A percentile compares a stretch with the other conserved stretches of the same genome.
phyloP scores from a whole-genome alignment of 2,888 invertebrate species.

The Heliconius erato region DNA sequence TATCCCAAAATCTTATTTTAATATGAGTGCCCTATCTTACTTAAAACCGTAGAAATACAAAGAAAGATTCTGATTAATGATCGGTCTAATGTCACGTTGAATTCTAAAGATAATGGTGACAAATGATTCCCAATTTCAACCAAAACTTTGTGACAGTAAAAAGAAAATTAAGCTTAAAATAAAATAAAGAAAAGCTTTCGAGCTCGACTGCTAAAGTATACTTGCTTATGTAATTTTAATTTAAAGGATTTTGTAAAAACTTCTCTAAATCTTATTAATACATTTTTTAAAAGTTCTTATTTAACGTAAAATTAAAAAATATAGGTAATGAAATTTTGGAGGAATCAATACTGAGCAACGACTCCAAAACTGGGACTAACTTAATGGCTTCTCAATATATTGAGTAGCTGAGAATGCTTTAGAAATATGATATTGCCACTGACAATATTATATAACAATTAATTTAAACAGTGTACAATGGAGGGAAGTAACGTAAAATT shows the following conservation, averaged over 20 bases:
- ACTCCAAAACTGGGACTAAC: no score
- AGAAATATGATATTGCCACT: no score
- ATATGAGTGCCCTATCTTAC: conserved; percentile 4
- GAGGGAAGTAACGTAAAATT: no score
- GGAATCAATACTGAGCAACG: no score
- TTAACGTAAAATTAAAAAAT: no score
- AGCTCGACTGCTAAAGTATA: not conserved
- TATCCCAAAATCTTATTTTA: not conserved
- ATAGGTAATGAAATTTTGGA: no score
- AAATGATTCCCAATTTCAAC: conserved; percentile 34
- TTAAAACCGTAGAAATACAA: conserved; percentile 9
- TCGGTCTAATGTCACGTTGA: conserved; percentile 13
- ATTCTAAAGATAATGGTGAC: conserved; percentile 36
- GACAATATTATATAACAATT: no score
- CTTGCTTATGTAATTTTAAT: not conserved
- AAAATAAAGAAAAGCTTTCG: conserved; percentile 10
- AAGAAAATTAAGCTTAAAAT: conserved; percentile 13
- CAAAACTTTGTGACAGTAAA: conserved; percentile 15
- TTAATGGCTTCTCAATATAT: no score
- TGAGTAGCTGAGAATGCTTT: no score
- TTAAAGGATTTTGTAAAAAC: not conserved
- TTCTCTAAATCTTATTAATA: no score
- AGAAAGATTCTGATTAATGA: conserved; percentile 34
- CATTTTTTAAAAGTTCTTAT: no score
- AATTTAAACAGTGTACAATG: no score